Evolutionary conservation across 2,797 vertebrate species (phyloP).

Genomic region (Synaphobranchus kaupii): DNA sequence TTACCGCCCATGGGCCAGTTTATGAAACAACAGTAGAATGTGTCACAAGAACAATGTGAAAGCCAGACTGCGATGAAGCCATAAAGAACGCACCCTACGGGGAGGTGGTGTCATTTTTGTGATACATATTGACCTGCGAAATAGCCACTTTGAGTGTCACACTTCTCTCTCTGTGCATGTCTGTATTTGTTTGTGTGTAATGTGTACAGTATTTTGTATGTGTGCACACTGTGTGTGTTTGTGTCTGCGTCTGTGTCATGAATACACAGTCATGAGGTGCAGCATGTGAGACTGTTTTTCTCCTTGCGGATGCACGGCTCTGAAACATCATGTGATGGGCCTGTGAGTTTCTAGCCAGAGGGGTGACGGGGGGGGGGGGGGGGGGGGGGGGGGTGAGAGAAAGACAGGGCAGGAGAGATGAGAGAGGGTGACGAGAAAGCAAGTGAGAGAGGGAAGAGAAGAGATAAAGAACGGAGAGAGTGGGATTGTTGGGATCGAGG

Average conservation of each 20-base stretch:
- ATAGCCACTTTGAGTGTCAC: not conserved
- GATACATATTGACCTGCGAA: not conserved
- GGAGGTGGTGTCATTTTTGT: not conserved
- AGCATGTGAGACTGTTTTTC: conserved; percentile 3
- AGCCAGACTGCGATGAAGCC: not conserved
- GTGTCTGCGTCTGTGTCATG: not conserved
- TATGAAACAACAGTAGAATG: not conserved
- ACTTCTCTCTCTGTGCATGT: not conserved
- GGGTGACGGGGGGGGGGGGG: not conserved
- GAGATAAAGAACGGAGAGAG: not conserved
- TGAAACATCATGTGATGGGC: conserved; percentile 3
- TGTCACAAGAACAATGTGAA: not conserved
- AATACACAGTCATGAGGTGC: not conserved
- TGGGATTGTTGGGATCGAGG: not conserved
- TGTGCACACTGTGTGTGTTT: not conserved
- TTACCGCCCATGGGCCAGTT: not conserved
- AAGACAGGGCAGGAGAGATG: not conserved
- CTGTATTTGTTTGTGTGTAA: not conserved
- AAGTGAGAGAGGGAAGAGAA: not conserved
- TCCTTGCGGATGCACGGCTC: not conserved
- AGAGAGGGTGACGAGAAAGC: not conserved
- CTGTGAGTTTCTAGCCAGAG: not conserved
- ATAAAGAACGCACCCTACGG: not conserved
- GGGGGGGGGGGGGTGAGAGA: not conserved
- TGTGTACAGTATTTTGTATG: not conserved